Percentiles rank a stretch among this genome's conserved stretches.
Conservation (phyloP, 2,113 vertebrate genomes). For the Cairina moschata region DNA sequence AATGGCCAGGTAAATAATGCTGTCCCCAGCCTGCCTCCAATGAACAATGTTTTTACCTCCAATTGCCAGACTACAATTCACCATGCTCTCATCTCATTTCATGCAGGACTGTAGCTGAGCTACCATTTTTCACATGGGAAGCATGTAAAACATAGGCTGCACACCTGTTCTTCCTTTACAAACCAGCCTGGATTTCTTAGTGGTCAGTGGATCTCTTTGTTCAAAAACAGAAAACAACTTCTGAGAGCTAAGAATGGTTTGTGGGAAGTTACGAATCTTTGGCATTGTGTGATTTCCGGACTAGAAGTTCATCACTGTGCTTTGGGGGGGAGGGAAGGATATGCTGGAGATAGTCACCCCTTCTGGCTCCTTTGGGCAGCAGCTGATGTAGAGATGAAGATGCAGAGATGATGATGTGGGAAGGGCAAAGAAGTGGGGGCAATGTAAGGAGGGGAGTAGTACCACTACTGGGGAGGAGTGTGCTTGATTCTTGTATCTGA, state of each 20-base stretch:
- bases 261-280: background rate
- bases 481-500: background rate
- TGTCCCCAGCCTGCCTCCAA: background rate
- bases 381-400: background rate
- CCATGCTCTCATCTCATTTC: background rate
- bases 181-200: background rate
- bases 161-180: background rate
- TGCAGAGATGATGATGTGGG: background rate
- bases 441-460: background rate
- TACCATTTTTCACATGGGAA: background rate
- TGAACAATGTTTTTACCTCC: background rate
- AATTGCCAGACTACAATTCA: background rate
- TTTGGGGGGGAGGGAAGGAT: no score
- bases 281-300: background rate
- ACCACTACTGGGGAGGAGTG: no score
- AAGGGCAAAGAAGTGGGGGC: background rate
- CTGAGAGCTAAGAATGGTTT: background rate
- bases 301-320: background rate
- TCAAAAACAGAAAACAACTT: background rate
- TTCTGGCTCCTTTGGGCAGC: background rate
- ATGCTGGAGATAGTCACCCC: background rate
- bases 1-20: no score
- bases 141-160: background rate
- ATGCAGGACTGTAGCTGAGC: background rate
- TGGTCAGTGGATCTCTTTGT: background rate